Conservation (phyloP, 92 coral and sea anemone genomes). For the Siderastrea radians region DNA sequence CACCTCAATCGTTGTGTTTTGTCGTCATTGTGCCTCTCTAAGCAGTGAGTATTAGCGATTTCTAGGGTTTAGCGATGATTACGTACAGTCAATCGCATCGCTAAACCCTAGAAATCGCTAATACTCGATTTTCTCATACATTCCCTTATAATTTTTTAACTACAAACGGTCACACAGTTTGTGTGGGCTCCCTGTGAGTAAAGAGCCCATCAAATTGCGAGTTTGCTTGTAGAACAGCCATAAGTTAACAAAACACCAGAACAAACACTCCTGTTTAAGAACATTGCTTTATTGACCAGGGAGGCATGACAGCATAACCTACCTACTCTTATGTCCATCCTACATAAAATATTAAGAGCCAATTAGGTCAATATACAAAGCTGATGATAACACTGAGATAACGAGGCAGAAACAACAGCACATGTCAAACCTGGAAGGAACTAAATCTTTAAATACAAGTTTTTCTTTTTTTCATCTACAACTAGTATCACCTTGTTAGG, state of each 20-base stretch:
- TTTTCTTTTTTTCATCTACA: not conserved
- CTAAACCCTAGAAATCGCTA: too few species aligned
- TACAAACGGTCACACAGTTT: too few species aligned
- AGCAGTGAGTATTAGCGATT: too few species aligned
- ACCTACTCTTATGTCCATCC: conserved; percentile 18
- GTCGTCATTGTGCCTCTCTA: too few species aligned
- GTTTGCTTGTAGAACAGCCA: too few species aligned
- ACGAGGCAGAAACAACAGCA: conserved; percentile 13
- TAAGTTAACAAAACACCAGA: not conserved
- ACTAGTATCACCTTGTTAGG: conserved; percentile 28
- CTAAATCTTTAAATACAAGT: conserved; percentile 46
- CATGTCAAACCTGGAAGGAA: conserved; percentile 17
- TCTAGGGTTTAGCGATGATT: too few species aligned
- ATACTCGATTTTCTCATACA: too few species aligned
- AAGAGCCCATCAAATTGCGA: too few species aligned
- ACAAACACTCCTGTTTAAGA: conserved; percentile 3
- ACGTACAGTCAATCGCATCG: too few species aligned
- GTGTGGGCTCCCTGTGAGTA: too few species aligned
- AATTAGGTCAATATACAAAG: conserved; percentile 41
- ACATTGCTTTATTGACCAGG: conserved; percentile 46
- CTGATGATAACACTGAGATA: not conserved
- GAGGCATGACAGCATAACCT: conserved; percentile 17
- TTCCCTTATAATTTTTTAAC: too few species aligned
- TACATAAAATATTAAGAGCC: conserved; percentile 43
- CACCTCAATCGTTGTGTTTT: too few species aligned